These are phyloP conservation scores for Platichthys stellatus DNA, from an alignment of 2,113 vertebrate genomes.

Conservation along the genomic window DNA sequence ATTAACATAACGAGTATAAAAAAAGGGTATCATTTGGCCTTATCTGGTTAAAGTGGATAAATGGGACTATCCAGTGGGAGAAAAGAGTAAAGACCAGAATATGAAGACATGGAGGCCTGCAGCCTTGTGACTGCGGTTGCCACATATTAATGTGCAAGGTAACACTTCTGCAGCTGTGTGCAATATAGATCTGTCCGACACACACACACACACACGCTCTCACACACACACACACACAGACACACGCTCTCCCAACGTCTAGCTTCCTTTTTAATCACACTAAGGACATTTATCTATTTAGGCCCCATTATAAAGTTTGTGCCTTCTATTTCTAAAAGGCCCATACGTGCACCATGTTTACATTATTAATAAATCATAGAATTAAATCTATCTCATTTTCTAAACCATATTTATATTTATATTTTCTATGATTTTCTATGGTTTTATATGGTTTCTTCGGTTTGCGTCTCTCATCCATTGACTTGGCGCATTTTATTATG, in stretches of 20 bases:
- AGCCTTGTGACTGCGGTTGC: not conserved
- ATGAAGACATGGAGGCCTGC: not conserved
- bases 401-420: too few species aligned
- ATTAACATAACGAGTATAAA: not conserved
- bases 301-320: not conserved
- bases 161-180: slow-evolving; percentile 16
- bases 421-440: too few species aligned
- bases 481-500: not conserved
- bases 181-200: not conserved
- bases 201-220: not conserved
- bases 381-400: too few species aligned
- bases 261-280: not conserved
- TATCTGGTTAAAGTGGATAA: too few species aligned
- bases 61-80: too few species aligned
- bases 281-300: not conserved
- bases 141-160: slow-evolving; percentile 4
- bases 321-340: not conserved
- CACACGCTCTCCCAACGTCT: too few species aligned
- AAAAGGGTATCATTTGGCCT: not conserved
- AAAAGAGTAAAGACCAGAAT: not conserved
- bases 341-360: too few species aligned
- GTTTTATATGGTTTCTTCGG: not conserved
- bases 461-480: slow-evolving; percentile 3
- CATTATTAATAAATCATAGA: too few species aligned
- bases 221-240: not conserved